Conservation (phyloP, 2,888 invertebrate genomes). For the Chesias legatella region DNA sequence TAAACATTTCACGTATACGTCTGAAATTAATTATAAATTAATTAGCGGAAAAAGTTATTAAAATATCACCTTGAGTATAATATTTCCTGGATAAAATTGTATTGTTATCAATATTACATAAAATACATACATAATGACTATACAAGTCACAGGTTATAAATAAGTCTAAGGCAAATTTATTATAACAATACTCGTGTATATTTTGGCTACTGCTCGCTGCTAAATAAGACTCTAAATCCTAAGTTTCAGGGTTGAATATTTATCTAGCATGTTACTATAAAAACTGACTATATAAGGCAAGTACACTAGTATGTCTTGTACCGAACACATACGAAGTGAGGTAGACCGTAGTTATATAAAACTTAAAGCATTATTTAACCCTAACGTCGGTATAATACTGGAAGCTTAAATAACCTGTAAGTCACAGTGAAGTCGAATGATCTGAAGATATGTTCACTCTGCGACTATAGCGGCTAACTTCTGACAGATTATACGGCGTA, state of each 20-base stretch:
- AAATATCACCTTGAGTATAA: too few species aligned
- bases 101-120: too few species aligned
- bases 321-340: constrained; percentile 59
- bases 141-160: too few species aligned
- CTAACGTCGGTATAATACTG: constrained; percentile 69
- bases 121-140: too few species aligned
- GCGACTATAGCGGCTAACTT: too few species aligned
- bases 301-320: constrained; percentile 32
- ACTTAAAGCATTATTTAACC: constrained; percentile 45
- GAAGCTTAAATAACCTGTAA: constrained; percentile 51
- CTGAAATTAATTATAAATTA: too few species aligned
- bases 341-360: constrained; percentile 58
- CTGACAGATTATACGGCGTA: too few species aligned
- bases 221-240: constrained; percentile 27
- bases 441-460: too few species aligned
- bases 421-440: too few species aligned
- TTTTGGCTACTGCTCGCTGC: constrained; percentile 42
- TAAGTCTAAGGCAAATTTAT: constrained; percentile 20
- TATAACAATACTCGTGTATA: constrained; percentile 40
- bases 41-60: too few species aligned
- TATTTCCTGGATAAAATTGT: too few species aligned
- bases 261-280: constrained; percentile 19
- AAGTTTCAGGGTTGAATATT: constrained; percentile 25
- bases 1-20: too few species aligned
- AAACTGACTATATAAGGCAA: constrained; percentile 23